Evolutionary conservation across 2,113 vertebrate species (phyloP), one percentile per base, ranked within the genome.

Genomic region (Micronisus gabar): DNA sequence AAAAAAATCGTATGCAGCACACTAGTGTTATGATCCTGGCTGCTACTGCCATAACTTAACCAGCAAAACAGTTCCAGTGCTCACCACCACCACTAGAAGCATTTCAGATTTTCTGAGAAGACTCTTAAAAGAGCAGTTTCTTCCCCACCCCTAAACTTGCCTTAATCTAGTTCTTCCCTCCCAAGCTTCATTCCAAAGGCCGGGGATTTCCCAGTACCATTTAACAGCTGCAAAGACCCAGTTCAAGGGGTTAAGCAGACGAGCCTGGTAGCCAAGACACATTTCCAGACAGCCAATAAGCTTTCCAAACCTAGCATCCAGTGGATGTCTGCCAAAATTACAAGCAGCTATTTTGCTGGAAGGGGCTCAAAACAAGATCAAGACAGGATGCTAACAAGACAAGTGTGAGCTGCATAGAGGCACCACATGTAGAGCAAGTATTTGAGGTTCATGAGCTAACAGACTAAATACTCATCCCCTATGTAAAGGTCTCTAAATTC

Each of bases 341-440:
- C 74, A 85, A 79, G 61, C 41, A 85, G 65, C 36, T 95, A 74
- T 72, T 91, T 79, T 65, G 84, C 61, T 95, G 84, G 73, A 93
- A 95, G 36, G 40, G n/a, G 30, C 47, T 97, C 73, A 89, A 94
- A 89, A 79, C 55, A 71, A 84, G 47, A 84, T 15, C 81, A 71
- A 93, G 86, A 84, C 86, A 96, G 65, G 81, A 95, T 68, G 81
- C 66, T 93, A 88, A 79, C 81, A 92, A 76, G 82, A 90, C 79
- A 90, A 91, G 48, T 25, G 52, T 41, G 43, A 89, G 30, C 78
- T 41, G 27, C 52, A 40, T 0, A 27, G n/a, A 84, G 73, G 61
- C 36, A 94, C 21, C 68, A 22, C 38, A 34, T 5, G 9, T 36
- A 89, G 29, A 56, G 30, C 17, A 65, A 65, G 43, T 19, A 87